Base-by-base conservation (phyloP, 1,140 invertebrate species). In the Fragariocoptes setiger region DNA sequence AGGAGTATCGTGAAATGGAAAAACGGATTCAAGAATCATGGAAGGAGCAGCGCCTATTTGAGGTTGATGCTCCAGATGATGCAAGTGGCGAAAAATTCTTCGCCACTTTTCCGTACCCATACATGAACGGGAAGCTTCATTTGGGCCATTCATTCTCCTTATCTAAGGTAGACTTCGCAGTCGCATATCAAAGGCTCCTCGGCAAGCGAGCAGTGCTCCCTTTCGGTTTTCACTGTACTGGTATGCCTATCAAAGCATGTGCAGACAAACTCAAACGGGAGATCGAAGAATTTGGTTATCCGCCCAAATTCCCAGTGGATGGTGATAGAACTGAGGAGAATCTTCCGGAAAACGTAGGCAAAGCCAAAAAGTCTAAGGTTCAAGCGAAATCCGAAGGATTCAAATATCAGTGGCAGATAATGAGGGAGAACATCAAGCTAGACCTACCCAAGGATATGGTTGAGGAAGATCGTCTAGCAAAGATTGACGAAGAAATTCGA, bases 381-480 rank as follows among this genome's bases (percentile, higher is more conserved):
- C 66, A 72, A 1, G 86, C 90, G 1, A 99, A 99, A 63, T 62
- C 74, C 13, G 80, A 75, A 0, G 51, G 60, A 5, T 68, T 72
- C 0, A 94, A 88, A 57, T 97, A 78, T 55, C 92, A 99, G 54
- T 99, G 90, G 90, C 74, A 95, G 57, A 99, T 99, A 39, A 99
- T 99, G 92, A 62, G 74, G 54, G 37, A 38, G n/a, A 38, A n/a
- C 12, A 38, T 19, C 12, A 19, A 38, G 12, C 37, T 38, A 16
- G 16, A 16, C 16, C 37, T 38, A 16, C 15, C 21, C 18, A 19
- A 37, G 35, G 8, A 40, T n/a, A 25, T 12, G 3, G 19, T 38
- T 8, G 15, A 5, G 15, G 16, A 15, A n/a, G 18, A 39, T n/a
- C 74, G 75, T 54, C 59, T 97, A 38, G 88, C 86, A 0, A 57